Base-by-base conservation (phyloP, 2,888 invertebrate species). In the Cybosia mesomella region DNA sequence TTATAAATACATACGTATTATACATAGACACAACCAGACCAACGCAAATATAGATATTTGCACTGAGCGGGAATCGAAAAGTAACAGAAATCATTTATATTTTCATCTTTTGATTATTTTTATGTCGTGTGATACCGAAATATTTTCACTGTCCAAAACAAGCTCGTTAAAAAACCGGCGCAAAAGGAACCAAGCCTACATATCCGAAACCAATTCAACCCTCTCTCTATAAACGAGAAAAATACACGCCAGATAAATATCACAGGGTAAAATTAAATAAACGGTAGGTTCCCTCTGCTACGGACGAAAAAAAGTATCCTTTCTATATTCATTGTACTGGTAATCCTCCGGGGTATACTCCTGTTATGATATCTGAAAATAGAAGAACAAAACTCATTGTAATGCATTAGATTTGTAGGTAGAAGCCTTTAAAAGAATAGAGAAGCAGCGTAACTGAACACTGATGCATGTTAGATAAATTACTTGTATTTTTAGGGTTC, bases 311-410 rank as follows among this genome's bases (percentile, higher is more conserved):
- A 82, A 76, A 70, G 66, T 75, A 68, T 74, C 80, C 72, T 74
- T 80, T 86, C 79, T 85, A 75, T 86, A 86, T 87, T 86, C 86
- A 87, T 86, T 86, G 87, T 84, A 75, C 71, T 80, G 75, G 73
- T 70, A 78, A 81, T 73, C 75, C 86, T 76, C 76, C 73, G 22
- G 82, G 76, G 83, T 63, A 75, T 70, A 64, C 75, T 78, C 77
- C 72, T 71, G 83, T 83, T 83, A 85, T 86, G 81, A 83, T 83
- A 83, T 77, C 76, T 76, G 65, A 59, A 72, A 81, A 81, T 76
- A 82, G 76, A 69, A 72, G 70, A 64, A 73, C 76, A 81, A 75
- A 79, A 66, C 85, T 85, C 86, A 85, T 85, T 85, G 84, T 79
- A 77, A 85, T 84, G 83, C 85, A 85, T 85, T 83, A 79, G 72